These are phyloP conservation scores for Vimba vimba DNA, from an alignment of 2,113 vertebrate species.

Conservation along the genomic window DNA sequence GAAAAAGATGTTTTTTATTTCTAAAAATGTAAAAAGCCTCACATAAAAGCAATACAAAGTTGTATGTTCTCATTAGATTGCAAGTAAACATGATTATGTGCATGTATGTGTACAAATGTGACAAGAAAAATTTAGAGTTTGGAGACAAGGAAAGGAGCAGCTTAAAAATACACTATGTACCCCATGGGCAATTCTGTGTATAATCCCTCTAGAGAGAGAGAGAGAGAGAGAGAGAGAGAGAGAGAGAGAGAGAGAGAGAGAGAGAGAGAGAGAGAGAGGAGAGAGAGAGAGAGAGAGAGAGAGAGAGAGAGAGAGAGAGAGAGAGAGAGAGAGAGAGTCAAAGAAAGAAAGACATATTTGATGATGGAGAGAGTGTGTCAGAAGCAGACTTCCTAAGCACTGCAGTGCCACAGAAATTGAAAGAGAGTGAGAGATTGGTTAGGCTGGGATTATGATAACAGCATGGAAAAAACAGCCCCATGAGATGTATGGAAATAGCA, in stretches of 20 bases:
- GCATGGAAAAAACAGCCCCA: not conserved
- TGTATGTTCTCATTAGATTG: not conserved
- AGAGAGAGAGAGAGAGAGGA: slow-evolving; percentile 16
- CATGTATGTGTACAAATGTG: not conserved
- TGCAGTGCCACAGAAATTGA: not conserved
- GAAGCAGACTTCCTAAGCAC: not conserved
- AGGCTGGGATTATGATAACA: slow-evolving; percentile 5
- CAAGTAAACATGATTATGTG: not conserved
- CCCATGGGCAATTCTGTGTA: slow-evolving; percentile 17
- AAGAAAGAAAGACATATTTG: not conserved
- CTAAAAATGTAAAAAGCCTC: too few relatives aligned
- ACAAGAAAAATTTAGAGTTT: slow-evolving; percentile 23
- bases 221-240: slow-evolving; percentile 15
- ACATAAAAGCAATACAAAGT: not conserved
- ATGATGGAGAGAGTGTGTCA: slow-evolving; percentile 28
- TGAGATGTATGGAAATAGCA: slow-evolving; percentile 17
- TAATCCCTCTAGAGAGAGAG: slow-evolving; percentile 36
- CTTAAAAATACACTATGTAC: slow-evolving; percentile 45
- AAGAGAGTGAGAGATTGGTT: slow-evolving; percentile 16
- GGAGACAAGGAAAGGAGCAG: not conserved
- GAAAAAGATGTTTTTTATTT: too few relatives aligned
- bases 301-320: slow-evolving; percentile 15
- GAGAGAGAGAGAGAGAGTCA: slow-evolving; percentile 8
- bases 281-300: slow-evolving; percentile 17
- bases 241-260: slow-evolving; percentile 19